Percentiles rank a stretch among this genome's conserved stretches.
phyloP scores from a whole-genome alignment of 53 echinoderm and acorn worm species.

The Hippasteria phrygiana region DNA sequence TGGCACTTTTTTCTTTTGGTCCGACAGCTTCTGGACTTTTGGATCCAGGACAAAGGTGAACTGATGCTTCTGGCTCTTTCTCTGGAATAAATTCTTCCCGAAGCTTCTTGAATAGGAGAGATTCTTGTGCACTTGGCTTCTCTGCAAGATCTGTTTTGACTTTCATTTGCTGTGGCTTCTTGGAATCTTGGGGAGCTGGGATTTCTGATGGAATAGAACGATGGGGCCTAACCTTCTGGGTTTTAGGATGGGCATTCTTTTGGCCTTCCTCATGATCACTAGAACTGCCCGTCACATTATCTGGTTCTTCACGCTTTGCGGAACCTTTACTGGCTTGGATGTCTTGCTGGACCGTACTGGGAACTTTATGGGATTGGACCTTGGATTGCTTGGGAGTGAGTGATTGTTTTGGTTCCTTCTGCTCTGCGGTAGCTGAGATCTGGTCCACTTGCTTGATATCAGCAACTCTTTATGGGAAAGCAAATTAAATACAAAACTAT shows the following conservation, averaged over 20 bases:
- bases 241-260: not conserved
- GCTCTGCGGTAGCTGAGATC: no score
- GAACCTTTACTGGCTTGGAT: not conserved
- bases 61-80: not conserved
- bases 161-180: not conserved
- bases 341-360: not conserved
- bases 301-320: not conserved
- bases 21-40: not conserved
- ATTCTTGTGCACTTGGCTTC: not conserved
- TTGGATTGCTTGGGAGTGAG: no score
- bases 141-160: not conserved
- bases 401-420: no score
- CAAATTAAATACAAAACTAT: no score
- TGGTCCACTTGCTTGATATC: no score
- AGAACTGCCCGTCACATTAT: no score
- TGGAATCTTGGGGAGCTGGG: not conserved
- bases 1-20: not conserved
- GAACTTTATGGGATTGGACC: no score
- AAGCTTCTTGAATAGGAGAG: not conserved
- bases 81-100: no score
- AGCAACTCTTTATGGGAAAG: no score
- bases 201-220: not conserved
- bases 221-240: not conserved
- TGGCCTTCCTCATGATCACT: not conserved
- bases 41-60: not conserved